Conservation (phyloP, 2,797 vertebrate genomes). For the Manis javanica region DNA sequence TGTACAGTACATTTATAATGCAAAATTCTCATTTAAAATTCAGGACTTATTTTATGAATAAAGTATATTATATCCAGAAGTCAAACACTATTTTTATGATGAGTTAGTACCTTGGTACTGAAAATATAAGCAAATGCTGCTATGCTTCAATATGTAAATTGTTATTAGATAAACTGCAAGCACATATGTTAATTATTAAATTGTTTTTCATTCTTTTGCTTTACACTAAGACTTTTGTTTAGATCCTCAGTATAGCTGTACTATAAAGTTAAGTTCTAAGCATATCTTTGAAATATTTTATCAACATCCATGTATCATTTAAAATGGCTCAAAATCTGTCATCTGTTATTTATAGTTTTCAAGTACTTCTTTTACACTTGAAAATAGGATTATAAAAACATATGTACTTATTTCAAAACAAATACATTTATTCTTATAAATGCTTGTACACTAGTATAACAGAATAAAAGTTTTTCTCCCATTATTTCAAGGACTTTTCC, state of each 20-base stretch:
- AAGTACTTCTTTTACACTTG: conserved; percentile 50
- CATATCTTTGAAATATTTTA: conserved; percentile 41
- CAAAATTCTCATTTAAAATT: conserved; percentile 87
- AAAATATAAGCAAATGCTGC: conserved; percentile 49
- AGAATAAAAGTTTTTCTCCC: neutral
- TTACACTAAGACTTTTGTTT: neutral
- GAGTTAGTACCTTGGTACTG: conserved; percentile 49
- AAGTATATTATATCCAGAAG: conserved; percentile 72
- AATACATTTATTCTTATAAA: conserved; percentile 54
- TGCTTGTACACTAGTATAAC: neutral
- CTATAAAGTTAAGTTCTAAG: neutral
- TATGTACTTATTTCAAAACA: conserved; percentile 50
- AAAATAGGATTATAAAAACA: conserved; percentile 46
- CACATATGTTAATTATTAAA: neutral
- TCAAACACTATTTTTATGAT: conserved; percentile 75
- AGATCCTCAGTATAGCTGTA: neutral
- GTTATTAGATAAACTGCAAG: neutral
- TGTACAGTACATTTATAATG: conserved; percentile 86
- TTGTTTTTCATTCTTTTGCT: neutral
- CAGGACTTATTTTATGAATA: conserved; percentile 84
- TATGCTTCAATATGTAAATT: conserved; percentile 27
- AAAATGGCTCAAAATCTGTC: conserved; percentile 38
- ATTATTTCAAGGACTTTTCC: conserved; percentile 19
- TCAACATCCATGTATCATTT: conserved; percentile 37
- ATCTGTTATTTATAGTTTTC: conserved; percentile 52